A percentile compares a stretch with the other conserved stretches of the same genome.
phyloP scores from a whole-genome alignment of 2,113 vertebrate genomes.

The Genyomyrus donnyi region DNA sequence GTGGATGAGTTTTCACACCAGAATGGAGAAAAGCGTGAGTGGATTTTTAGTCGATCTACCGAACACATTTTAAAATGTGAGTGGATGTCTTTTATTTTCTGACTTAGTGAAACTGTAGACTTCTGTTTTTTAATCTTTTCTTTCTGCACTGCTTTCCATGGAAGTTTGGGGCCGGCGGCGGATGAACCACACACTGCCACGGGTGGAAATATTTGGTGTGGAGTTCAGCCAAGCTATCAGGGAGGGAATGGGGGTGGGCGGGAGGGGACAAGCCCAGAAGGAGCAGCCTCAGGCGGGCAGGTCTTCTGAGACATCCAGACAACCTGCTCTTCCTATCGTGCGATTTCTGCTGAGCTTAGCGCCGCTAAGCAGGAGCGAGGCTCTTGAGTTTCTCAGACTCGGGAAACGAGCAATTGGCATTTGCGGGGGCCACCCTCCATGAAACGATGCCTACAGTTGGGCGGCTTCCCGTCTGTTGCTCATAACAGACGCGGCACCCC shows the following conservation, averaged over 20 bases:
- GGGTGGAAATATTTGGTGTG: background rate
- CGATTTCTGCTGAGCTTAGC: background rate
- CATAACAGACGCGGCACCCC: background rate
- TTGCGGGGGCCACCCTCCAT: background rate
- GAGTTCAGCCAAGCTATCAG: background rate
- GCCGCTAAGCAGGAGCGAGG: background rate
- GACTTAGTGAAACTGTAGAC: conserved; percentile 21
- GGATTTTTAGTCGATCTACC: conserved; percentile 12
- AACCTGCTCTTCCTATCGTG: background rate
- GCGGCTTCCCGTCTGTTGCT: background rate
- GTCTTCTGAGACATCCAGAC: background rate
- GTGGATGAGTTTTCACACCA: background rate
- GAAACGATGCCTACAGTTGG: background rate
- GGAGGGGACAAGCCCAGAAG: background rate
- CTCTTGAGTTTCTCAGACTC: background rate
- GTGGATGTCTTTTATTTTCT: conserved; percentile 39
- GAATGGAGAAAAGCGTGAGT: background rate
- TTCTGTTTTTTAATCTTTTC: conserved; percentile 46
- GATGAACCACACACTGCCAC: background rate
- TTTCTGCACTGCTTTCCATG: conserved; percentile 44
- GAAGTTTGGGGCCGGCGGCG: conserved; percentile 35
- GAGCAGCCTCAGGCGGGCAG: background rate
- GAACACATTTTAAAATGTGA: conserved; percentile 49
- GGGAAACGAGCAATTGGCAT: background rate
- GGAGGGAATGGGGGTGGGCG: too few species aligned